A percentile compares a stretch with the other conserved stretches of the same genome.
phyloP scores from a whole-genome alignment of 2,888 invertebrate genomes.

The Brachycybe producta region DNA sequence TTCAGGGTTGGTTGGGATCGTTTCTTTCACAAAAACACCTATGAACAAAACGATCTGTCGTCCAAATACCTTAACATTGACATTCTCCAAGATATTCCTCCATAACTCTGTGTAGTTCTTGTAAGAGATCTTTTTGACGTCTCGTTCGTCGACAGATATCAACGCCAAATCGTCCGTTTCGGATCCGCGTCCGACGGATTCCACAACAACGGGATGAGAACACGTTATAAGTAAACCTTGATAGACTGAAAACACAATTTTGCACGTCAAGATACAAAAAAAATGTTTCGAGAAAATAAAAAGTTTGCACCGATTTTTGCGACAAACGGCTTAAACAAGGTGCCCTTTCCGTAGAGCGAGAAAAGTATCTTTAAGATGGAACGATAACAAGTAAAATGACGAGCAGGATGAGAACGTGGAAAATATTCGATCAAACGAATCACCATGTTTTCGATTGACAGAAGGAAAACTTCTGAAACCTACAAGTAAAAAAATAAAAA shows the following conservation, averaged over 20 bases:
- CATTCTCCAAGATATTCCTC: not conserved
- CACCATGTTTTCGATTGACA: constrained; percentile 1
- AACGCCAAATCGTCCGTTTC: not conserved
- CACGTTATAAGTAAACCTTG: constrained; percentile 1
- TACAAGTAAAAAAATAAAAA: not conserved
- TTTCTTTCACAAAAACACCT: no score
- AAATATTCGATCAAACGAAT: not conserved
- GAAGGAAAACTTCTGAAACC: not conserved
- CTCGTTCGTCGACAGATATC: no score
- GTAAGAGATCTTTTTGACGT: no score
- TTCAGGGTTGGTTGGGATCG: not conserved
- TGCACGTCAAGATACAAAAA: no score
- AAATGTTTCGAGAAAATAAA: not conserved
- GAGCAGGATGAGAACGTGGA: not conserved
- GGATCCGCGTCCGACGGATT: not conserved
- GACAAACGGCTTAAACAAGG: not conserved
- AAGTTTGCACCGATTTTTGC: not conserved
- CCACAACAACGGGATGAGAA: constrained; percentile 1
- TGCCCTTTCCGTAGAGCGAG: not conserved
- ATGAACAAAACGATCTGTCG: no score
- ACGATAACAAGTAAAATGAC: not conserved
- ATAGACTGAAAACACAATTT: no score
- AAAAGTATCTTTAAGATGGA: not conserved
- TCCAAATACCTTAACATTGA: not conserved
- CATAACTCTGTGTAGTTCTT: not conserved